Evolutionary conservation across 2,888 invertebrate genomes (phyloP).

Genomic region (Euphydryas editha): DNA sequence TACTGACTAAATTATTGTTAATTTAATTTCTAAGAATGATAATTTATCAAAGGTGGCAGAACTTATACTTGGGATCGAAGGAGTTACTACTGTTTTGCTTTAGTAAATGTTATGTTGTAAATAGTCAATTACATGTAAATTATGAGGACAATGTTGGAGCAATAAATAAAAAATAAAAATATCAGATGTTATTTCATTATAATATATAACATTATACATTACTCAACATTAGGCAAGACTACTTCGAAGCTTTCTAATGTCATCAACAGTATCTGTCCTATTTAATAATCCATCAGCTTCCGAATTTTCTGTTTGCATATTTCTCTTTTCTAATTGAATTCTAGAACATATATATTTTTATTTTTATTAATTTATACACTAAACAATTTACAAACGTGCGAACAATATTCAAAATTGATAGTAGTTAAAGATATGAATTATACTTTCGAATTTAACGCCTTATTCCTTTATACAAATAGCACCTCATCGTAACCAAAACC

Average conservation of each 20-base stretch:
- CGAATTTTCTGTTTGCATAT: slow-evolving; percentile 33
- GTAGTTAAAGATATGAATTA: too few species aligned
- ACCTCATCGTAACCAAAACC: not conserved
- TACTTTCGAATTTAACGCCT: too few species aligned
- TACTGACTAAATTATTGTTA: slow-evolving; percentile 65
- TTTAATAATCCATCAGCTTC: slow-evolving; percentile 44
- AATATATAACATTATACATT: not conserved
- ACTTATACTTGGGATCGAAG: slow-evolving; percentile 49
- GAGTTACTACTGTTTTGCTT: slow-evolving; percentile 40
- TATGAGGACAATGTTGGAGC: slow-evolving; percentile 41
- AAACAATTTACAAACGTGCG: not conserved
- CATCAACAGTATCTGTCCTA: slow-evolving; percentile 51
- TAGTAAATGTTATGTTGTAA: slow-evolving; percentile 60
- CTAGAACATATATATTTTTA: slow-evolving; percentile 43
- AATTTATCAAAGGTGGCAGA: slow-evolving; percentile 65
- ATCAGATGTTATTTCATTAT: not conserved
- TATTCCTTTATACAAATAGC: not conserved
- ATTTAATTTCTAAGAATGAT: slow-evolving; percentile 53
- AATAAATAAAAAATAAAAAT: slow-evolving; percentile 46
- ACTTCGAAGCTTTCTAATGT: slow-evolving; percentile 58
- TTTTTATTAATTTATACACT: not conserved
- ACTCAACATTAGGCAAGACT: slow-evolving; percentile 36
- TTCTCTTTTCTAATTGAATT: slow-evolving; percentile 46
- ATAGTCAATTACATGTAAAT: slow-evolving; percentile 48
- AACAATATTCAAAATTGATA: not conserved